Evolutionary conservation across 2,888 invertebrate species (phyloP).

Genomic region (Drosophila sordidula): DNA sequence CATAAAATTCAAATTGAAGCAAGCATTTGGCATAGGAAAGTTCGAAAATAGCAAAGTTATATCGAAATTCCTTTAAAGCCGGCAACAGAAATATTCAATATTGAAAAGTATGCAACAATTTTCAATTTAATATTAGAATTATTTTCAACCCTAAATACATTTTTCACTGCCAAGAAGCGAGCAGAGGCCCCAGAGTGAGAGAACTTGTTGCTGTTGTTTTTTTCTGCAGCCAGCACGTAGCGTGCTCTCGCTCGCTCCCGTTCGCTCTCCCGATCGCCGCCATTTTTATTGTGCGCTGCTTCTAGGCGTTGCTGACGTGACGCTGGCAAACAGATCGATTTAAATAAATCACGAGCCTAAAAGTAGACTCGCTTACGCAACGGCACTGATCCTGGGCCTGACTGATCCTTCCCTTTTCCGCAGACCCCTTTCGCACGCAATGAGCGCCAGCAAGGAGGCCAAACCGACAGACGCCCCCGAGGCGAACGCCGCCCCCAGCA

Average conservation of each 20-base stretch:
- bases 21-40: neutral
- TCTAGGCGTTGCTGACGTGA: constrained; percentile 79
- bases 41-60: constrained; percentile 1
- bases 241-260: constrained; percentile 58
- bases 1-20: constrained; percentile 15
- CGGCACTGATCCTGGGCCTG: constrained; percentile 52
- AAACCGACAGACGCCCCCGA: constrained; percentile 10
- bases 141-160: constrained; percentile 67
- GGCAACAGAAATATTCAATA: constrained; percentile 59
- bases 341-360: constrained; percentile 65
- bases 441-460: constrained; percentile 58
- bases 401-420: constrained; percentile 16
- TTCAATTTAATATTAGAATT: constrained; percentile 64
- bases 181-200: constrained; percentile 26
- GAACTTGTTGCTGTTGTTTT: constrained; percentile 61
- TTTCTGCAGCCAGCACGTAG: constrained; percentile 27
- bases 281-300: constrained; percentile 72
- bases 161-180: constrained; percentile 46
- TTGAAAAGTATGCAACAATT: constrained; percentile 78
- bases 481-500: constrained; percentile 8
- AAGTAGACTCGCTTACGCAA: constrained; percentile 63
- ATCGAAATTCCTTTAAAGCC: constrained; percentile 44
- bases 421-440: constrained; percentile 11
- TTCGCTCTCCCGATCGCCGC: constrained; percentile 49
- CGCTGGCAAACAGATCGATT: constrained; percentile 62